Evolutionary conservation across 2,797 vertebrate genomes (phyloP).

Genomic region (Holocentrus rufus): DNA sequence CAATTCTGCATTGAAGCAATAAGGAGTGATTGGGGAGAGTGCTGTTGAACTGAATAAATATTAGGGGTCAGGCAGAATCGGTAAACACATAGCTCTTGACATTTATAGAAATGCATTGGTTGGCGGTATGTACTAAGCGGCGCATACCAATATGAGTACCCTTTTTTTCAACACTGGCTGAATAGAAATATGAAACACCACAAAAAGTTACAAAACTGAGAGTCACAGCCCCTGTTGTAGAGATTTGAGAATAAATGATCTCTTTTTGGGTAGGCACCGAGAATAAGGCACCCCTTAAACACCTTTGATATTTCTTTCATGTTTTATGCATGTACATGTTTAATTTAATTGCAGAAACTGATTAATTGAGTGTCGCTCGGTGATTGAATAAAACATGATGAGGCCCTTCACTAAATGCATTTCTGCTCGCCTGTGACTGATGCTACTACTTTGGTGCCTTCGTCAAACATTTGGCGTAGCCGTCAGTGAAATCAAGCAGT

Average conservation of each 20-base stretch:
- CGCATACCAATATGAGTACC: conserved; percentile 57
- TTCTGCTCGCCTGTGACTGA: conserved; percentile 84
- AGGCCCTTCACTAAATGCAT: conserved; percentile 82
- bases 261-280: conserved; percentile 29
- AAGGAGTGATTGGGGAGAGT: conserved; percentile 71
- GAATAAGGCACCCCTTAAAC: conserved; percentile 60
- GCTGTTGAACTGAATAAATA: conserved; percentile 77
- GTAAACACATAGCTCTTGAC: conserved; percentile 74
- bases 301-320: conserved; percentile 78
- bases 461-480: conserved; percentile 81
- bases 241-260: conserved; percentile 35
- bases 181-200: conserved; percentile 40
- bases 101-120: conserved; percentile 75
- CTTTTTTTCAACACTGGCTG: conserved; percentile 8
- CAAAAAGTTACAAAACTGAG: conserved; percentile 21
- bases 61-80: conserved; percentile 68
- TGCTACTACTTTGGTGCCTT: conserved; percentile 78
- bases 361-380: conserved; percentile 83
- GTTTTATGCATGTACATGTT: conserved; percentile 85
- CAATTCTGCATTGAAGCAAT: conserved; percentile 70
- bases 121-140: conserved; percentile 48
- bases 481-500: conserved; percentile 78
- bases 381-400: conserved; percentile 88
- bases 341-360: conserved; percentile 87
- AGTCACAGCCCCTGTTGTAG: conserved; percentile 5